Conservation (phyloP, 2,888 invertebrate genomes). For the Netelia melanura region DNA sequence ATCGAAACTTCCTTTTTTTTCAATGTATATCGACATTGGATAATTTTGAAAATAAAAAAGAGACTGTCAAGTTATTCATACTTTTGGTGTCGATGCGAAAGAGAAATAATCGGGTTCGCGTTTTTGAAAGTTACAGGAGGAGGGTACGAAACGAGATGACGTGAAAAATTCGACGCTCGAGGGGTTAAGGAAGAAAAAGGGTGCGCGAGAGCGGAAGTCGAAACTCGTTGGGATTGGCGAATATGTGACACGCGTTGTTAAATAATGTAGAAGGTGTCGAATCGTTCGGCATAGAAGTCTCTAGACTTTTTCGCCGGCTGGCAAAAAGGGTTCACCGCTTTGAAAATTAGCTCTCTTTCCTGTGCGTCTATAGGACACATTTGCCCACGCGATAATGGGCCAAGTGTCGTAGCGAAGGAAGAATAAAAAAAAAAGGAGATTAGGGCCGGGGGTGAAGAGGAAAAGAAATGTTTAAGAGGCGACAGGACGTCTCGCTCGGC, state of each 20-base stretch:
- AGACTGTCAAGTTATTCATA: not conserved
- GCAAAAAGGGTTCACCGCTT: not conserved
- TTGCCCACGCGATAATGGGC: conserved; percentile 54
- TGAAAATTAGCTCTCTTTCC: conserved; percentile 52
- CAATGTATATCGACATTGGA: conserved; percentile 3
- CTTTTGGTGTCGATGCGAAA: not conserved
- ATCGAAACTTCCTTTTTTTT: conserved; percentile 30
- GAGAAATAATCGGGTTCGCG: conserved; percentile 4
- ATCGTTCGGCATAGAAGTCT: conserved; percentile 28
- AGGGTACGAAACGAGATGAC: not conserved
- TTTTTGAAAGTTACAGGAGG: too few relatives aligned
- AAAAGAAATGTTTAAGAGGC: conserved; percentile 26
- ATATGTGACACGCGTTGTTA: not conserved
- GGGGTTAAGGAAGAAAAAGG: conserved; percentile 10
- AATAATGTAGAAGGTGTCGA: conserved; percentile 11
- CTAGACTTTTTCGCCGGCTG: conserved; percentile 31
- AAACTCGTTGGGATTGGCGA: conserved; percentile 15
- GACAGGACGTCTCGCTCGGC: conserved; percentile 63
- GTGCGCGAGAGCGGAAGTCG: conserved; percentile 32
- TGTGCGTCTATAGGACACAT: conserved; percentile 14
- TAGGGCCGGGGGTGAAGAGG: not conserved
- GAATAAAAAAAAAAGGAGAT: conserved; percentile 19
- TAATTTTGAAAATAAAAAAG: not conserved
- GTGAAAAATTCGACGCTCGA: conserved; percentile 4
- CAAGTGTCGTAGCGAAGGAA: conserved; percentile 29